Evolutionary conservation across 1,140 invertebrate species (phyloP).

Genomic region (Euwallacea similis): DNA sequence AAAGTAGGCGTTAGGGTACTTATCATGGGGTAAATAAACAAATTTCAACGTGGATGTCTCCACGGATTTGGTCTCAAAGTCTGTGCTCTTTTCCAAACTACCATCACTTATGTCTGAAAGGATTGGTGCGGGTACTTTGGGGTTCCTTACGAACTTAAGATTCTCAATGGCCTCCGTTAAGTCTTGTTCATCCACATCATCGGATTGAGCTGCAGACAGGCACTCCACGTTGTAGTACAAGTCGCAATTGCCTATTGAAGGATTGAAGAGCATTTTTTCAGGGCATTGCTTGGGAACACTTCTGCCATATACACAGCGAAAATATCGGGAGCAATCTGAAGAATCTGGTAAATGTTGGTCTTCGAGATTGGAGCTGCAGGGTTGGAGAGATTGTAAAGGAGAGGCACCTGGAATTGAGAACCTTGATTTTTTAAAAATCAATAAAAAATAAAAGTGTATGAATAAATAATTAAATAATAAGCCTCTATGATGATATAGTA

Average conservation of each 20-base stretch:
- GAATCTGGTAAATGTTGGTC: slow-evolving; percentile 35
- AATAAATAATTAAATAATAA: no score
- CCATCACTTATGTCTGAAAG: background rate
- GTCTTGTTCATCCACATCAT: background rate
- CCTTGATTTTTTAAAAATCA: background rate
- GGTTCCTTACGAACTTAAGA: slow-evolving; percentile 9
- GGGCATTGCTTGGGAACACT: slow-evolving; percentile 47
- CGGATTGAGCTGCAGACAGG: background rate
- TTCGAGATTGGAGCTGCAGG: slow-evolving; percentile 6
- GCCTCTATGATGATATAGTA: no score
- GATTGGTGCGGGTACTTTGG: background rate
- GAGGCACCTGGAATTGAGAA: background rate
- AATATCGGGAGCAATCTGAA: slow-evolving; percentile 40
- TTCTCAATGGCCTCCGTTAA: slow-evolving; percentile 14
- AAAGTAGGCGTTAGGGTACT: slow-evolving; percentile 59
- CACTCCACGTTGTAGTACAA: slow-evolving; percentile 41
- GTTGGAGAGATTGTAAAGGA: background rate
- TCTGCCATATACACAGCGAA: slow-evolving; percentile 49
- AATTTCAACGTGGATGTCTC: slow-evolving; percentile 16
- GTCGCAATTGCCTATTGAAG: slow-evolving; percentile 47
- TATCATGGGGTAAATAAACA: slow-evolving; percentile 53
- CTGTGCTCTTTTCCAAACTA: background rate
- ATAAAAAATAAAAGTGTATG: no score
- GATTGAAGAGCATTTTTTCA: slow-evolving; percentile 52
- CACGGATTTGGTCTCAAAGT: background rate